Evolutionary conservation across 2,888 invertebrate species (phyloP), one percentile per base, ranked within the genome.

Genomic region (Oxytorus armatus): DNA sequence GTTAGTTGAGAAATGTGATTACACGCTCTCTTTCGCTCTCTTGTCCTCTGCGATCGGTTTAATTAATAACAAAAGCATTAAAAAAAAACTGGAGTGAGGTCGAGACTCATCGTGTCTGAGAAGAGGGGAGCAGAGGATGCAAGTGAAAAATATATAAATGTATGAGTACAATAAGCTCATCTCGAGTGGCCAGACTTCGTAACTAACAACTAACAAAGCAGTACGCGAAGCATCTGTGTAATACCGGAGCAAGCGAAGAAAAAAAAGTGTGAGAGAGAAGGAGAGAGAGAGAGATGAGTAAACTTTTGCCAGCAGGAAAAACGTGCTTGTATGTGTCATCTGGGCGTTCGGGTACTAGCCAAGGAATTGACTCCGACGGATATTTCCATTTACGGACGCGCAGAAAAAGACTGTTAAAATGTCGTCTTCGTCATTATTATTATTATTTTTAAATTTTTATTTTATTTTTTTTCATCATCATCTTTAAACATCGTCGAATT

Each of bases 381-480:
- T 85, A 85, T 85, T 86, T 83, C 86, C 87, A 85, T 88, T 85
- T 86, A 87, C 77, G 88, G 86, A 23, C 14, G 23, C 36, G 42
- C 69, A 66, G 65, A 59, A 72, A n/a, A 23, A 77, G 42, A 65
- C 44, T 39, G 21, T 25, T 44, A 21, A 49, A 72, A 77, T 21
- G 49, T 21, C 42, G 42, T 53, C 42, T 66, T 33, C 72, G 51
- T 57, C 57, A 49, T 49, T 55, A 25, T 65, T 29, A 18, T 65
- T 49, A n/a, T n/a, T n/a, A n/a, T n/a, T n/a, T n/a, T n/a, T n/a
- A n/a, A n/a, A n/a, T n/a, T n/a, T n/a, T n/a, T n/a, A n/a, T n/a
- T n/a, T n/a, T n/a, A n/a, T 65, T 57, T 53, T 23, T 11, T 11
- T 18, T 53, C 53, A n/a, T 25, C 16, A 33, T 23, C 36, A 21